These are phyloP conservation scores for Plectropomus leopardus DNA, from an alignment of 2,113 vertebrate species.

Conservation along the genomic window DNA sequence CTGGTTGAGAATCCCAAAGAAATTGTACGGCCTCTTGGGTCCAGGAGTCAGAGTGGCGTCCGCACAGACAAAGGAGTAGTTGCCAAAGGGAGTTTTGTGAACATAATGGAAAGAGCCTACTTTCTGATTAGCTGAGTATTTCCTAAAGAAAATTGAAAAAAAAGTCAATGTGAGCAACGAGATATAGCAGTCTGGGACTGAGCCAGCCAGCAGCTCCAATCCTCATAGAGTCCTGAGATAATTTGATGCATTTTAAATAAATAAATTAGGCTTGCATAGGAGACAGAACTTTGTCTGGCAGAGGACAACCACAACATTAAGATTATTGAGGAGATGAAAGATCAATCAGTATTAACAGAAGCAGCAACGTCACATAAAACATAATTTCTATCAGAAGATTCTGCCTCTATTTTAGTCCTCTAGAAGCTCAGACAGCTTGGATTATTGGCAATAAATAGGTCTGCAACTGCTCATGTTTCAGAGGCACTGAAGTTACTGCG, in stretches of 20 bases:
- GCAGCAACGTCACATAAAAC: slow-evolving; percentile 25
- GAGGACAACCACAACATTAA: slow-evolving; percentile 30
- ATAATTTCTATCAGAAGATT: slow-evolving; percentile 38
- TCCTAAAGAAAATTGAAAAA: slow-evolving; percentile 84
- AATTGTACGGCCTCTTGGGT: slow-evolving; percentile 96
- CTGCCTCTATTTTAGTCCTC: slow-evolving; percentile 58
- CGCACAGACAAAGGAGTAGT: slow-evolving; percentile 95
- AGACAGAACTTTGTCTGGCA: slow-evolving; percentile 30
- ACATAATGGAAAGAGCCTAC: slow-evolving; percentile 95
- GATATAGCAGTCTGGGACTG: neutral
- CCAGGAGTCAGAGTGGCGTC: slow-evolving; percentile 94
- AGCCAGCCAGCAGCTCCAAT: slow-evolving; percentile 32
- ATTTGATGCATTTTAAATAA: slow-evolving; percentile 40
- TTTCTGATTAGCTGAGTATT: slow-evolving; percentile 92
- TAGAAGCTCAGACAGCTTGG: slow-evolving; percentile 35
- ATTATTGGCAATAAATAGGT: slow-evolving; percentile 51
- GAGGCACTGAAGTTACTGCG: slow-evolving; percentile 5
- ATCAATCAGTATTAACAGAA: slow-evolving; percentile 40
- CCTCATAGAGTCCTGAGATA: slow-evolving; percentile 6
- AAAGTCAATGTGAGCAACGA: slow-evolving; percentile 20
- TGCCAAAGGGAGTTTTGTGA: slow-evolving; percentile 93
- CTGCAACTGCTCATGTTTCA: slow-evolving; percentile 37
- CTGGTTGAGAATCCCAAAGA: slow-evolving; percentile 94
- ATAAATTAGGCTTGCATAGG: neutral
- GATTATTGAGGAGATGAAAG: slow-evolving; percentile 25